These are phyloP conservation scores for Dryomyza anilis DNA, from an alignment of 2,888 invertebrate genomes.

Conservation along the genomic window DNA sequence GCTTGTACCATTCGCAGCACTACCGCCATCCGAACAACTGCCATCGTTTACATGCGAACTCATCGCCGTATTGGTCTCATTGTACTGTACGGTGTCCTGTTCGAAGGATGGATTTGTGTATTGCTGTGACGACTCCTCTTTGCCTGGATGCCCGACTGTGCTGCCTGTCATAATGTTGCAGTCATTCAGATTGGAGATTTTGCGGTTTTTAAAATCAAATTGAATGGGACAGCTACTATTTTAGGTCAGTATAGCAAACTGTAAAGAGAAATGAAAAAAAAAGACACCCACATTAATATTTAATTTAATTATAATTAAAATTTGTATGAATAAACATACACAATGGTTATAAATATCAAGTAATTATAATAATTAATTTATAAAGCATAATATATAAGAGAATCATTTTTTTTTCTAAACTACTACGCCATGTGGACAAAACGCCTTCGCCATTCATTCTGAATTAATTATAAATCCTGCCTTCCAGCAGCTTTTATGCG, in stretches of 20 bases:
- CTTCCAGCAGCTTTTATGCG: neutral
- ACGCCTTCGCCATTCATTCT: neutral
- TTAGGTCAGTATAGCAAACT: too few species aligned
- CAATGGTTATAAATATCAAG: too few species aligned
- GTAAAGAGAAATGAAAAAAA: too few species aligned
- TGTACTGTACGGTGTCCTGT: conserved; percentile 41
- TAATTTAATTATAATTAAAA: neutral
- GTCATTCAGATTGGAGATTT: conserved; percentile 40
- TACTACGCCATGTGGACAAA: too few species aligned
- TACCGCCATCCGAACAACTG: conserved; percentile 50
- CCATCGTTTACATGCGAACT: conserved; percentile 32
- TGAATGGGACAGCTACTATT: too few species aligned
- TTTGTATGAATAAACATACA: too few species aligned
- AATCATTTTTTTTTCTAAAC: too few species aligned
- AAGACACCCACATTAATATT: neutral
- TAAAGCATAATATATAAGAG: too few species aligned
- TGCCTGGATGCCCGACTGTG: conserved; percentile 37
- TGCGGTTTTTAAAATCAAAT: too few species aligned
- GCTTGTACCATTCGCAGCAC: conserved; percentile 53
- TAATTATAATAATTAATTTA: too few species aligned
- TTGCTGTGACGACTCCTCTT: conserved; percentile 39
- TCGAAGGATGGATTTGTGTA: conserved; percentile 54
- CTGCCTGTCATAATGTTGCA: conserved; percentile 49
- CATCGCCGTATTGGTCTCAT: too few species aligned
- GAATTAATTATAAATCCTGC: conserved; percentile 4